Percentiles rank a stretch among this genome's conserved stretches.
These are phyloP conservation scores for Psilopsiagon aurifrons DNA, from an alignment of 2,113 vertebrate genomes.

Conservation along the genomic window DNA sequence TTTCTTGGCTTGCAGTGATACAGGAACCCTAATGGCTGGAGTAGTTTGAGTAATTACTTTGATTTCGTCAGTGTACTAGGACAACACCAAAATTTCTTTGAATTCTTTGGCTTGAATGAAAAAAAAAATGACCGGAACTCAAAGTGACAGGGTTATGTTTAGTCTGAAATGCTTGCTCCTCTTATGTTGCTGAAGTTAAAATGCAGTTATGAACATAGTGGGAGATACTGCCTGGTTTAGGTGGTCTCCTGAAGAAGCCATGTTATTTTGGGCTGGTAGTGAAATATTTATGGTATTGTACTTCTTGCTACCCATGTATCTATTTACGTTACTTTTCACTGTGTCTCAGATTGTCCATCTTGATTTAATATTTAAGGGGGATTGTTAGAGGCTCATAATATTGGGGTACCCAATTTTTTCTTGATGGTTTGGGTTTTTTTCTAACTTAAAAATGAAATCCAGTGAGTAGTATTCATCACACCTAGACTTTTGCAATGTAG, in stretches of 20 bases:
- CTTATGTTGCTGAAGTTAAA: neutral
- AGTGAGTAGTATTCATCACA: neutral
- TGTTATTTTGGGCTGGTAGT: neutral
- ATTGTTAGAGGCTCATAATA: neutral
- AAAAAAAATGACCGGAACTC: neutral
- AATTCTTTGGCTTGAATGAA: neutral
- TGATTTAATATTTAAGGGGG: neutral
- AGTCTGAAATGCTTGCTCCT: neutral
- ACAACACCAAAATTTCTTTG: neutral
- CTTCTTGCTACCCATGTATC: neutral
- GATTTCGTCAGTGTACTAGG: neutral
- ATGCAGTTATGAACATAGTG: neutral
- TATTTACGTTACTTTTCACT: neutral
- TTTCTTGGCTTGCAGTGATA: conserved; percentile 6
- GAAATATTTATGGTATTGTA: neutral
- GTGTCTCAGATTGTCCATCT: neutral
- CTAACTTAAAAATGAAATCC: neutral
- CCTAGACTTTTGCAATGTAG: neutral
- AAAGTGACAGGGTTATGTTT: neutral
- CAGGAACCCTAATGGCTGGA: neutral
- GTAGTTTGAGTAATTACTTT: neutral
- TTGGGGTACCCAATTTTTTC: neutral
- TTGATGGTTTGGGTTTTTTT: neutral
- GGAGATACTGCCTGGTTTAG: neutral
- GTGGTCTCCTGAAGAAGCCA: neutral